Evolutionary conservation across 2,113 vertebrate genomes (phyloP).

Genomic region (Platichthys stellatus): DNA sequence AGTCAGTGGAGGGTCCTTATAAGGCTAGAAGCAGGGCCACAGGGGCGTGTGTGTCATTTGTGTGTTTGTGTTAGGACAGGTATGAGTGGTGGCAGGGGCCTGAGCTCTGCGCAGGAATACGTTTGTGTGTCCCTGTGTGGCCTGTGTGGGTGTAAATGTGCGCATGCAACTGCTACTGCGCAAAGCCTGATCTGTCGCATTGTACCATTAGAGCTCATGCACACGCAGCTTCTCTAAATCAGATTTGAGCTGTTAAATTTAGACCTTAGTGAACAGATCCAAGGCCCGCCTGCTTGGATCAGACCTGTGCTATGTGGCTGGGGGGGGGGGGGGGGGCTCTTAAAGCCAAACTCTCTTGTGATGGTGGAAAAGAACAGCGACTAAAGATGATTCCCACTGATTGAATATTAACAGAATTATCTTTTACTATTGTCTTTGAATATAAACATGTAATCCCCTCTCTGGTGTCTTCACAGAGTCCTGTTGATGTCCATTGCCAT

Average conservation of each 20-base stretch:
- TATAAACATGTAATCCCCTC: no score
- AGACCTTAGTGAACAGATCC: conserved; percentile 70
- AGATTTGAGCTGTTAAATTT: conserved; percentile 78
- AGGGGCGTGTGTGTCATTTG: neutral
- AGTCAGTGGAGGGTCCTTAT: conserved; percentile 36
- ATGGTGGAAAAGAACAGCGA: neutral
- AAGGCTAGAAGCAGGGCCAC: conserved; percentile 24
- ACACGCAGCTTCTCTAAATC: conserved; percentile 68
- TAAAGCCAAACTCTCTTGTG: conserved; percentile 26
- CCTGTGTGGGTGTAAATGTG: neutral
- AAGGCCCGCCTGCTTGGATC: conserved; percentile 69
- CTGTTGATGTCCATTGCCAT: conserved; percentile 85
- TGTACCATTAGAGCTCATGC: conserved; percentile 59
- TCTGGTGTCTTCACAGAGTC: conserved; percentile 74
- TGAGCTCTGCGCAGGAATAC: neutral
- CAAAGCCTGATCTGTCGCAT: conserved; percentile 54
- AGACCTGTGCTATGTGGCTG: conserved; percentile 56
- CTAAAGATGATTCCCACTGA: neutral
- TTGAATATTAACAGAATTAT: no score
- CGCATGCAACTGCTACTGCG: neutral
- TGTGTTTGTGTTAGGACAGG: conserved; percentile 31
- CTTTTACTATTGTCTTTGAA: no score
- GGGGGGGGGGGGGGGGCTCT: conserved; percentile 10
- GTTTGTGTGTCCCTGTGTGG: neutral
- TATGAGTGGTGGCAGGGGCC: conserved; percentile 17